Evolutionary conservation across 1,140 invertebrate species (phyloP), one percentile per base, ranked within the genome.

Genomic region (Sarcophaga peregrina): DNA sequence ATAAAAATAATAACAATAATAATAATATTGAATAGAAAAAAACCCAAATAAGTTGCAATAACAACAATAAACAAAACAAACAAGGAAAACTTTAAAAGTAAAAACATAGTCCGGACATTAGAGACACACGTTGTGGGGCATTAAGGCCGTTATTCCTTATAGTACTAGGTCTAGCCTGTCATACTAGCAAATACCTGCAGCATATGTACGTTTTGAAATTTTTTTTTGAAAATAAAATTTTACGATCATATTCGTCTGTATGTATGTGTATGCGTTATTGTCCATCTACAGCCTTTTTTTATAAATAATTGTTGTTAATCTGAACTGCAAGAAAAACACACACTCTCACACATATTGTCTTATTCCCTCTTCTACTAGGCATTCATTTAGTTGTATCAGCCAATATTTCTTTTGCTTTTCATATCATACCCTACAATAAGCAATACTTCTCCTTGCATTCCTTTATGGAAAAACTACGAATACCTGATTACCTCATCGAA

Each of bases 41-140:
- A 68, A 68, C n/a, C n/a, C n/a, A 68, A 20, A 37, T 37, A 37
- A 68, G n/a, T 68, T 25, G 20, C 17, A 25, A 68, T 9, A 68
- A 68, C 62, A 68, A 58, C 54, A 58, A 58, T 58, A 58, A 68
- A 68, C 62, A 68, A 58, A 13, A 58, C 15, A n/a, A 58, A 58
- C 54, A n/a, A 68, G 62, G 62, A 68, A 68, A 20, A 68, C 4
- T 68, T 68, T 20, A 20, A 25, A n/a, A 68, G 17, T 68, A 68
- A 20, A 68, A 9, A 68, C 62, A 68, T 68, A 17, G 62, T 68
- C 62, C 62, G 62, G 62, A 68, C 62, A 68, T 68, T 68, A 20
- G 17, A 68, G 74, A 48, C 37, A 48, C 74, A 75, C 74, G 74
- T 75, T 75, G 74, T 75, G 74, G 74, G 74, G 74, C 74, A 75